phyloP scores from a whole-genome alignment of 2,797 vertebrate species.

The Eurystomus glaucurus region DNA sequence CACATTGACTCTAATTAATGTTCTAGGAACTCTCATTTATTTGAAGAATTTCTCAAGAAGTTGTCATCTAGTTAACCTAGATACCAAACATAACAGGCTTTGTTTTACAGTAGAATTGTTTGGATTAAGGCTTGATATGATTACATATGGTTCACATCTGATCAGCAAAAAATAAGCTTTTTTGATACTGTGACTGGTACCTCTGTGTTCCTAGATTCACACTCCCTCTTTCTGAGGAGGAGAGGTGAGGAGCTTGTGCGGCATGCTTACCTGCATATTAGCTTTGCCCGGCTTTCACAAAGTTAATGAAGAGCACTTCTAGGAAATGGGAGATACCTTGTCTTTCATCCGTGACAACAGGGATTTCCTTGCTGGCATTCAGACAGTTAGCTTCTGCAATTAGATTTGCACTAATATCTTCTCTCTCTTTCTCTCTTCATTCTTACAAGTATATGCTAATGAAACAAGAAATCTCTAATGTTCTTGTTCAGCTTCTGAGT shows the following conservation, averaged over 20 bases:
- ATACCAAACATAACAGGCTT: not conserved
- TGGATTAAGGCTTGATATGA: not conserved
- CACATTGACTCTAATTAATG: not conserved
- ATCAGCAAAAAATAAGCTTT: not conserved
- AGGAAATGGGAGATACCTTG: not conserved
- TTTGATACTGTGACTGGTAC: not conserved
- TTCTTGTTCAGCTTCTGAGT: not conserved
- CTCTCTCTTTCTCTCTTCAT: not conserved
- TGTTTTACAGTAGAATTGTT: not conserved
- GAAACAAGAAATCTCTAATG: not conserved
- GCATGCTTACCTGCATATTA: not conserved
- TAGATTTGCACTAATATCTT: constrained; percentile 10
- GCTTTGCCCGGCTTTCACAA: not conserved
- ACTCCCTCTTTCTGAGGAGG: not conserved
- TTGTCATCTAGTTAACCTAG: not conserved
- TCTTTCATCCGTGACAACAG: not conserved
- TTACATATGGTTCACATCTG: not conserved
- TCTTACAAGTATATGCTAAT: not conserved
- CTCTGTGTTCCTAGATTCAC: not conserved
- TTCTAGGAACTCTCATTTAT: not conserved
- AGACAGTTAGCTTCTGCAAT: not conserved
- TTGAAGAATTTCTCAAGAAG: not conserved
- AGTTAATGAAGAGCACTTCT: not conserved
- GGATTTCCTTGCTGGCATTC: constrained; percentile 1
- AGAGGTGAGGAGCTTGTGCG: not conserved